Base-by-base conservation (phyloP, 2,113 vertebrate species). In the Opisthocomus hoazin region DNA sequence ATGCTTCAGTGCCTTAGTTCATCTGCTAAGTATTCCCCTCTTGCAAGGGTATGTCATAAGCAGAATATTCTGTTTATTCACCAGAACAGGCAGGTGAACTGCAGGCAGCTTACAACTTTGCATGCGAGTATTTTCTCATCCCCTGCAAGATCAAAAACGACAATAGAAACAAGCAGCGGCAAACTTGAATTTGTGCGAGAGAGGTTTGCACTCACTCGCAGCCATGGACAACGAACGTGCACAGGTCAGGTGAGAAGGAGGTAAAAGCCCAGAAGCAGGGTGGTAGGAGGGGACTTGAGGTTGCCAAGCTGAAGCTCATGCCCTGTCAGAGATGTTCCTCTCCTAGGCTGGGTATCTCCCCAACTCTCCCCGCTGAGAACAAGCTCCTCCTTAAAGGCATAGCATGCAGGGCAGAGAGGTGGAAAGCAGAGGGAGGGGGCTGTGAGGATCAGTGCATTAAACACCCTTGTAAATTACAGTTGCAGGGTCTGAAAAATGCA, bases 51-150 rank as follows among this genome's bases (percentile, higher is more conserved):
- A 21, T 80, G 70, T 63, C 56, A 43, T 53, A 94, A 88, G 43
- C 71, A 93, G 56, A 93, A 63, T 70, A 78, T 53, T 53, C 48
- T 77, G 23, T 29, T 75, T 90, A 80, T 74, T 81, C 82, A 75
- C 48, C 79, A 64, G 61, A 79, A 90, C 1, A 86, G 11, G 20
- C 68, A 92, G 48, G 30, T 83, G 80, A 80, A 58, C n/a, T 51
- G 37, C 15, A 43, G 84, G 34, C 18, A 61, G 54, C 63, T 92
- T 75, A 51, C 46, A 95, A 19, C 27, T 90, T 73, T 75, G 29
- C 68, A 84, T 74, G 32, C 0, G 1, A 89, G 46, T 46, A 34
- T 75, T 66, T 91, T 90, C 46, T 85, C 43, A 78, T 37, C 39
- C 36, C 30, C 30, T 92, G 60, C 8, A 70, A 94, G 43, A 77